These are phyloP conservation scores for Acanthornis magna DNA, from an alignment of 2,797 vertebrate species.

Conservation along the genomic window DNA sequence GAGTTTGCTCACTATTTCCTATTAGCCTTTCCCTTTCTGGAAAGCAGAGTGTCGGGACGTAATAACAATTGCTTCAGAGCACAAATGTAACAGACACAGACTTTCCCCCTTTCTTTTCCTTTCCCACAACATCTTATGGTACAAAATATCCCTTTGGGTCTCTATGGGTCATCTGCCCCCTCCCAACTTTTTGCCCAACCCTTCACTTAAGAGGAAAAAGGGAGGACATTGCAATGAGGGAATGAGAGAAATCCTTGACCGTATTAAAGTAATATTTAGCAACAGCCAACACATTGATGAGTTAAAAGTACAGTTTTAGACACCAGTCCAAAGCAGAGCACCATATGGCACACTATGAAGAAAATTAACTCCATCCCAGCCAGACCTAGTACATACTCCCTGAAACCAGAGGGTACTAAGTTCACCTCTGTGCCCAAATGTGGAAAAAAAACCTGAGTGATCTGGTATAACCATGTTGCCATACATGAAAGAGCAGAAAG, in stretches of 20 bases:
- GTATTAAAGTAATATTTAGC: neutral
- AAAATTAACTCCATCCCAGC: neutral
- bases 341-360: neutral
- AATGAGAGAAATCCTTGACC: neutral
- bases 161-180: neutral
- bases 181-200: neutral
- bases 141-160: neutral
- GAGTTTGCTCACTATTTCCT: neutral
- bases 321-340: neutral
- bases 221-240: neutral
- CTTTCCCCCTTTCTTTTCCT: neutral
- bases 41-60: neutral
- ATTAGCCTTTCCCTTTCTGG: neutral
- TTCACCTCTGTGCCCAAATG: neutral
- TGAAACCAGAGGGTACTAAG: neutral
- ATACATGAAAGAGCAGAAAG: neutral
- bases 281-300: neutral
- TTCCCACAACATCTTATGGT: neutral
- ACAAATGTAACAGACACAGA: neutral
- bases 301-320: neutral
- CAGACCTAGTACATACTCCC: neutral
- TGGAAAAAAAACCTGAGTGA: neutral
- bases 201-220: neutral
- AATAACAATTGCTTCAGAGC: accelerated
- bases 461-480: neutral